Evolutionary conservation across 2,888 invertebrate species (phyloP), one percentile per base, ranked within the genome.

Genomic region (Xestobium rufovillosum): DNA sequence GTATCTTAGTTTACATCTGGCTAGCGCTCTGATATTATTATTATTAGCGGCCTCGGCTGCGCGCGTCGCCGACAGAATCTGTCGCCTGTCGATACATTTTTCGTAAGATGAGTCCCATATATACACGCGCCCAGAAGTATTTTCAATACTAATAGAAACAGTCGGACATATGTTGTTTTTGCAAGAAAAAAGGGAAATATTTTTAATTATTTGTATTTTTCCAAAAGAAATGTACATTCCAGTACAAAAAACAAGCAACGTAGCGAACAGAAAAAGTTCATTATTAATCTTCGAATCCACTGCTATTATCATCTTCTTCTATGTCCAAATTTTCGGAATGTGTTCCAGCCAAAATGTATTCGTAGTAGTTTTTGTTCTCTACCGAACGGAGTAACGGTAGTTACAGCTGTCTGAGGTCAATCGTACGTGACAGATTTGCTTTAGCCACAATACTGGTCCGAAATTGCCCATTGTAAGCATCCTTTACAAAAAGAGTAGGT

Each of bases 401-500:
- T 19, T 8, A 19, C n/a, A n/a, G n/a, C 23, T 19, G n/a, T 19
- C n/a, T 6, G n/a, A 19, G 23, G 6, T 19, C 6, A n/a, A 19
- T 19, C 6, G 23, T 19, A n/a, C 23, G n/a, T 19, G 23, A n/a
- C n/a, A 19, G n/a, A 19, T 19, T 19, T n/a, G 23, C 23, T 19
- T 19, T 19, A 19, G 23, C 23, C 6, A 19, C 23, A n/a, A 19
- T 19, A 19, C 23, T 19, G 23, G 23, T 19, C n/a, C n/a, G n/a
- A n/a, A n/a, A n/a, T n/a, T n/a, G n/a, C n/a, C n/a, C n/a, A n/a
- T n/a, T n/a, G n/a, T n/a, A n/a, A n/a, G n/a, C n/a, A n/a, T n/a
- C n/a, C n/a, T 35, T 26, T 25, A 36, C 19, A 28, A 34, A 33
- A 36, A 38, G 14, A 30, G 17, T 31, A 23, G 32, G 15, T 28